Conservation (phyloP, 2,113 vertebrate genomes). For the Myocastor coypus region DNA sequence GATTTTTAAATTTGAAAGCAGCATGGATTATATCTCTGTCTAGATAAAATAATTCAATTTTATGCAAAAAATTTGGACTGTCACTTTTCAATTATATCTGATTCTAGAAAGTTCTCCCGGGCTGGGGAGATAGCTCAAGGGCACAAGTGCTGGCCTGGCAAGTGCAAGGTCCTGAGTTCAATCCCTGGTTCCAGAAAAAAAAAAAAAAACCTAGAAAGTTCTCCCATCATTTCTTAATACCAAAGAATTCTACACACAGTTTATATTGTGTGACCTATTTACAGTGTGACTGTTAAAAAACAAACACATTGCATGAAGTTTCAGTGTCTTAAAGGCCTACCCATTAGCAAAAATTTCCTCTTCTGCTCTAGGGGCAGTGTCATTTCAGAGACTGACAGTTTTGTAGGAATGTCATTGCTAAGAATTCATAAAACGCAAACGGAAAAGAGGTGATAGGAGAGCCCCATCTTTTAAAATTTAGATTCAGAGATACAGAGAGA, state of each 20-base stretch:
- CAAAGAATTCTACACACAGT: not conserved
- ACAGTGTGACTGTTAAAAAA: not conserved
- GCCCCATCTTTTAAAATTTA: not conserved
- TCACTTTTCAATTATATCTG: not conserved
- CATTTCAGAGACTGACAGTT: not conserved
- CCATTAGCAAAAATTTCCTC: not conserved
- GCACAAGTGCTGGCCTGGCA: no score
- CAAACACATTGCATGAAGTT: not conserved
- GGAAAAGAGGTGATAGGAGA: not conserved
- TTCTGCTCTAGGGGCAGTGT: not conserved
- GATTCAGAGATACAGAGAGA: not conserved
- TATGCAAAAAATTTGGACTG: not conserved
- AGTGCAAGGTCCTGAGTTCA: no score
- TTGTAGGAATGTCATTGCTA: not conserved
- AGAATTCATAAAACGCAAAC: not conserved
- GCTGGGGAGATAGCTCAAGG: no score
- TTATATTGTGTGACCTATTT: not conserved
- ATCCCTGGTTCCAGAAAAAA: no score
- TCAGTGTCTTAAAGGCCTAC: not conserved
- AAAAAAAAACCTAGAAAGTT: no score
- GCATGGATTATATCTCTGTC: not conserved
- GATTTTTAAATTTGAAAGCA: slow-evolving; percentile 36
- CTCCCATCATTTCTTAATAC: slow-evolving; percentile 6
- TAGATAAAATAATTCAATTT: slow-evolving; percentile 9
- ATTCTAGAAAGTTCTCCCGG: slow-evolving; percentile 29